Evolutionary conservation across 1,140 invertebrate species (phyloP).

Genomic region (Melipona quadrifasciata): DNA sequence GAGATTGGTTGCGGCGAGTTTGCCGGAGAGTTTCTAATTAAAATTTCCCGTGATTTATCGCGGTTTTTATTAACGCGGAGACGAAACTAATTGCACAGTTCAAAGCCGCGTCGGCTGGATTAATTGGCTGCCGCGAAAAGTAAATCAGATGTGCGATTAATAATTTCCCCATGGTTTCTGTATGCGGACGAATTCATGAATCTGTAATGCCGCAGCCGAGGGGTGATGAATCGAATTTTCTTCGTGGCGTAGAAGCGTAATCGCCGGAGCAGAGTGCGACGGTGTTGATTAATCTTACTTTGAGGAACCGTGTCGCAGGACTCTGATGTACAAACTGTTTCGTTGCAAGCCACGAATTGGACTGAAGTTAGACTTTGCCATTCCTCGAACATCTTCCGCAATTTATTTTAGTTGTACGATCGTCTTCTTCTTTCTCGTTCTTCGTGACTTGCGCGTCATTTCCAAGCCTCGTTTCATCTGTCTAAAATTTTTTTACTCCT

Average conservation of each 20-base stretch:
- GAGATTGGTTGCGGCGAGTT: not conserved
- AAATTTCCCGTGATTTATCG: not conserved
- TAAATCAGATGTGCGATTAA: conserved; percentile 3
- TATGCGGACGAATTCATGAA: not conserved
- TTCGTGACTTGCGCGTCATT: not conserved
- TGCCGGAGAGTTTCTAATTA: not conserved
- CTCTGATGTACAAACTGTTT: not conserved
- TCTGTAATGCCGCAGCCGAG: not conserved
- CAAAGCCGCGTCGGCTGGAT: not conserved
- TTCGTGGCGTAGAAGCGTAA: not conserved
- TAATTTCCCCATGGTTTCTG: not conserved
- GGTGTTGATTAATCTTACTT: not conserved
- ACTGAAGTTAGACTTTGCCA: too few relatives aligned
- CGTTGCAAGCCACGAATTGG: not conserved
- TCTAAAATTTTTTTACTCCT: too few relatives aligned
- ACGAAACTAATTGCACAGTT: not conserved
- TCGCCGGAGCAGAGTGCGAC: not conserved
- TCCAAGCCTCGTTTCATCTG: not conserved
- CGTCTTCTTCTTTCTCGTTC: too few relatives aligned
- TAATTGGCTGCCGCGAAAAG: not conserved
- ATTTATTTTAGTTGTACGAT: not conserved
- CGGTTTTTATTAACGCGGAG: not conserved
- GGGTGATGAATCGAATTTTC: not conserved
- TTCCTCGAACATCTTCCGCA: rapidly evolving
- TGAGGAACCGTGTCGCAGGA: not conserved